These are phyloP conservation scores for Cryptocheilus praepositus DNA, from an alignment of 2,888 invertebrate genomes.

Conservation along the genomic window DNA sequence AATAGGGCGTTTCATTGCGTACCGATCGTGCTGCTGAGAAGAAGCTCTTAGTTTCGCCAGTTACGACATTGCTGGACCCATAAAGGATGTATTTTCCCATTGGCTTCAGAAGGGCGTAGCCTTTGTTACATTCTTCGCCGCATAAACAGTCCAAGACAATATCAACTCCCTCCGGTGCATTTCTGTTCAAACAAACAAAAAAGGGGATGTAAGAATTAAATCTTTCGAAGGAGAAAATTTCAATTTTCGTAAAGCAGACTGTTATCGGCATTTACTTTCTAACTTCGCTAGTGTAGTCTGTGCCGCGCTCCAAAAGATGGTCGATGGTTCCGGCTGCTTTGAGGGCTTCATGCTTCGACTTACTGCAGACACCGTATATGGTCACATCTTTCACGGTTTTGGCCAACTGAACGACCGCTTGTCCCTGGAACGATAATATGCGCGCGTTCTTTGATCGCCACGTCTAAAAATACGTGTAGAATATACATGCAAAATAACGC, in stretches of 20 bases:
- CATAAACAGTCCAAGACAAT: slow-evolving; percentile 91
- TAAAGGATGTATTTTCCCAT: slow-evolving; percentile 93
- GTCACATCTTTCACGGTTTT: slow-evolving; percentile 88
- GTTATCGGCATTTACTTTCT: slow-evolving; percentile 79
- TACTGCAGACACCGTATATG: slow-evolving; percentile 90
- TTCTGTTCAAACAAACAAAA: slow-evolving; percentile 72
- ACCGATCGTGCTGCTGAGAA: slow-evolving; percentile 93
- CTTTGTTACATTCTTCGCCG: slow-evolving; percentile 92
- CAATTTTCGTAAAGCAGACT: not conserved
- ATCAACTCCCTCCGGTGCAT: slow-evolving; percentile 87
- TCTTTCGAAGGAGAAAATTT: not conserved
- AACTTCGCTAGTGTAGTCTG: slow-evolving; percentile 89
- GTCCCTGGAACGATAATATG: slow-evolving; percentile 80
- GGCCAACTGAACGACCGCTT: slow-evolving; percentile 88
- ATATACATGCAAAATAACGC: no score
- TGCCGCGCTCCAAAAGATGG: slow-evolving; percentile 86
- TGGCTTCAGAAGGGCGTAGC: slow-evolving; percentile 88
- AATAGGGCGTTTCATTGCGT: slow-evolving; percentile 62
- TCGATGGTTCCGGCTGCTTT: slow-evolving; percentile 83
- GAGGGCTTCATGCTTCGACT: slow-evolving; percentile 89
- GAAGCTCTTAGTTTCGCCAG: slow-evolving; percentile 93
- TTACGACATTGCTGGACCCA: slow-evolving; percentile 91
- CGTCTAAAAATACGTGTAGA: no score
- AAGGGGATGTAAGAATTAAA: not conserved
- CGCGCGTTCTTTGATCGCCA: not conserved